phyloP scores from a whole-genome alignment of 1,140 invertebrate species.

The Tachypleus tridentatus region DNA sequence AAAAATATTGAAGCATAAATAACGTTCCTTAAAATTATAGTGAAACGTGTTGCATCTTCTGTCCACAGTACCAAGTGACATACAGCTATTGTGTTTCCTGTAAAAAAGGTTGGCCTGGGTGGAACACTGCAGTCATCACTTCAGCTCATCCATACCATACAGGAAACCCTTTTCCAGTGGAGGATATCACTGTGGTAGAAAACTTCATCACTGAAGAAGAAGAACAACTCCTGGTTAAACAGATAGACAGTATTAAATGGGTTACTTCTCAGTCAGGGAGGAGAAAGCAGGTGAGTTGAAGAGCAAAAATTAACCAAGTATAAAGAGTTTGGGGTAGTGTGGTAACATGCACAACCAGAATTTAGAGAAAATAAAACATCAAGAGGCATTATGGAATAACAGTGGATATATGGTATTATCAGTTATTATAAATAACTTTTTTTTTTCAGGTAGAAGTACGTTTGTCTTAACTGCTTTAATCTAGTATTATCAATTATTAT shows the following conservation, averaged over 20 bases:
- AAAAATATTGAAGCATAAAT: conserved; percentile 2
- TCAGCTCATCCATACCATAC: not conserved
- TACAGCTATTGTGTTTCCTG: not conserved
- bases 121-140: not conserved
- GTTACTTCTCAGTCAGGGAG: conserved; percentile 87
- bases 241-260: conserved; percentile 75
- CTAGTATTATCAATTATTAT: too few relatives aligned
- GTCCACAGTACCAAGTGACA: not conserved
- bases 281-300: conserved; percentile 57
- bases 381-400: too few relatives aligned
- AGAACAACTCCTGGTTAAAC: conserved; percentile 49
- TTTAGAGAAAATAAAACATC: too few relatives aligned
- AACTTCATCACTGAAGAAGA: conserved; percentile 65
- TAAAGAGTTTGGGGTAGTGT: too few relatives aligned
- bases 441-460: too few relatives aligned
- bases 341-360: too few relatives aligned
- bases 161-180: conserved; percentile 17
- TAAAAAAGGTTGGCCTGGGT: conserved; percentile 3
- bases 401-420: too few relatives aligned
- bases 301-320: too few relatives aligned
- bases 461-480: too few relatives aligned
- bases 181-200: conserved; percentile 38
- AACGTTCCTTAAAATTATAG: conserved; percentile 1
- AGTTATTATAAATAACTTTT: too few relatives aligned
- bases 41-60: not conserved